Conservation (phyloP, 37 sponge, comb jelly and placozoan genomes). For the Lycopodina hypogea region DNA sequence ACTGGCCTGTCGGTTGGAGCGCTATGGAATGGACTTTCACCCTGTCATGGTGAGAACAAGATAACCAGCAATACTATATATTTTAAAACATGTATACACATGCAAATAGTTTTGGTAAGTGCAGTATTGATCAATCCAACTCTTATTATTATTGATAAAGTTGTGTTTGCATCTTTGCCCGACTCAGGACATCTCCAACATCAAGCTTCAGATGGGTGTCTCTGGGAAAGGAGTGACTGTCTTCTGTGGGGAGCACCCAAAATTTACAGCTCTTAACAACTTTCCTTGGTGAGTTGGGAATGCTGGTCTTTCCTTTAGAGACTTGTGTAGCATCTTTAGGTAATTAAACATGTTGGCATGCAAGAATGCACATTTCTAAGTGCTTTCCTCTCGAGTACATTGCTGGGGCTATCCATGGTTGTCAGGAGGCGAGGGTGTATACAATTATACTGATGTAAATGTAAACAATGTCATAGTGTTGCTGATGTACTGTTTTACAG, state of each 20-base stretch:
- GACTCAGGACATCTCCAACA: constrained; percentile 50
- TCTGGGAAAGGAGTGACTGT: constrained; percentile 65
- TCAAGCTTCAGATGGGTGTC: constrained; percentile 61
- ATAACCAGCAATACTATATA: not conserved
- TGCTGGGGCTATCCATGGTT: not conserved
- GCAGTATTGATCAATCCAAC: too few species aligned
- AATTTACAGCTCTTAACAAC: constrained; percentile 62
- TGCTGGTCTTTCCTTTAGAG: not conserved
- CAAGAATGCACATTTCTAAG: too few species aligned
- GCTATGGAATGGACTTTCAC: constrained; percentile 83
- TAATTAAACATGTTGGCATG: not conserved
- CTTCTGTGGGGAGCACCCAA: constrained; percentile 71
- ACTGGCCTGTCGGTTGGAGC: constrained; percentile 60
- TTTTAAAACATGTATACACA: not conserved
- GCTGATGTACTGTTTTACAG: too few species aligned
- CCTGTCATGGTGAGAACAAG: constrained; percentile 46
- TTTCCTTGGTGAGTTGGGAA: constrained; percentile 67
- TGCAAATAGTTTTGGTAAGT: too few species aligned
- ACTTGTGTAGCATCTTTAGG: not conserved
- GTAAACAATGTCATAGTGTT: too few species aligned
- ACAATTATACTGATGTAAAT: too few species aligned
- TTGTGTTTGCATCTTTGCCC: not conserved
- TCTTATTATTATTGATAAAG: too few species aligned
- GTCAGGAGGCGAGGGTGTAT: not conserved
- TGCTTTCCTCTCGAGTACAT: not conserved